Evolutionary conservation across 2,888 invertebrate species (phyloP), one percentile per base, ranked within the genome.

Genomic region (Tetramorium bicarinatum): DNA sequence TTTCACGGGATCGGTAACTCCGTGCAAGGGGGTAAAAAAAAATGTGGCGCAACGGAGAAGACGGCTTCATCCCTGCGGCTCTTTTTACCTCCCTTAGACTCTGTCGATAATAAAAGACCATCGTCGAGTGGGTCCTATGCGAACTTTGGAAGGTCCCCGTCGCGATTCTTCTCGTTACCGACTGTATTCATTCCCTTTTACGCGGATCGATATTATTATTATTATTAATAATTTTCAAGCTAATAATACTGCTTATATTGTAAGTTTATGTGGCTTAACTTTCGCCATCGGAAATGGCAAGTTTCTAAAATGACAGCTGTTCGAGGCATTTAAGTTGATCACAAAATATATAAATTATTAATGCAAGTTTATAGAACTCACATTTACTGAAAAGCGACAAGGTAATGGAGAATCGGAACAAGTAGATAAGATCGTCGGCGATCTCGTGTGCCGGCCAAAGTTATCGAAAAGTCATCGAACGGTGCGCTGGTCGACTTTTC

Each of bases 391-490:
- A 52, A 41, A 25, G 6, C 34, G 25, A 62, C 41, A 54, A 15
- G 15, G 11, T 34, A 71, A 44, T 25, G 3, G 47, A 67, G 9
- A 52, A 34, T 44, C 38, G 8, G 13, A 29, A 6, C 29, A 29
- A 21, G 29, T 29, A 11, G 41, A 54, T n/a, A 49, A 29, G 49
- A 85, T 85, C 88, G 89, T 87, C 88, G 91, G 89, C 88, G 88
- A 91, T 80, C 56, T 91, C 90, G 85, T 85, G 88, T 89, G 91
- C 88, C 88, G 89, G 87, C 88, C 89, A 90, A 88, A 91, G 91
- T 90, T 92, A 92, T 92, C 89, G 91, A 85, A 90, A 92, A 92
- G 87, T 89, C 89, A 91, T 91, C 89, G 88, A 86, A 85, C 87
- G 85, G 85, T 69, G 80, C 54, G 74, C 47, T 71, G 67, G 82